Conservation (phyloP, 2,888 invertebrate species). For the Melanostoma mellinum region DNA sequence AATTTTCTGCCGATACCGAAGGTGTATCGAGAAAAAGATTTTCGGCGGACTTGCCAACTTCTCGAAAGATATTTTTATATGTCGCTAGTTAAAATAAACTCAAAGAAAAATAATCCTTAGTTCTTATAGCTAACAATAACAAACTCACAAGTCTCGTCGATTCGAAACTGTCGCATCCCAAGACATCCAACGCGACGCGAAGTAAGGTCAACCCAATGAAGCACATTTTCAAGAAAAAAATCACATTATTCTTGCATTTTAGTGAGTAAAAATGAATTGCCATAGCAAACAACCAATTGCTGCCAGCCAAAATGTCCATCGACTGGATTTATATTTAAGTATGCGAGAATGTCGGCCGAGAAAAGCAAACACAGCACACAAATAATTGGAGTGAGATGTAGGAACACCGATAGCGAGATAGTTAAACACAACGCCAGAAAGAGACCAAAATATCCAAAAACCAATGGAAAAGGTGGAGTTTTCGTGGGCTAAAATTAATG, state of each 20-base stretch:
- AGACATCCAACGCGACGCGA: neutral
- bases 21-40: too few relatives aligned
- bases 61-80: too few relatives aligned
- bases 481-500: neutral
- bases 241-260: slow-evolving; percentile 16
- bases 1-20: too few relatives aligned
- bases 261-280: slow-evolving; percentile 25
- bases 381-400: slow-evolving; percentile 38
- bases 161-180: too few relatives aligned
- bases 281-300: slow-evolving; percentile 40
- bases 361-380: slow-evolving; percentile 55
- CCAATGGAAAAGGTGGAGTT: slow-evolving; percentile 21
- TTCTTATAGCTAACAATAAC: too few relatives aligned
- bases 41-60: too few relatives aligned
- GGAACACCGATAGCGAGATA: slow-evolving; percentile 17
- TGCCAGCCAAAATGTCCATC: slow-evolving; percentile 59
- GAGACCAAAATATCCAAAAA: slow-evolving; percentile 12
- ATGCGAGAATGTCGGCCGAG: slow-evolving; percentile 59
- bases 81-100: too few relatives aligned
- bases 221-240: slow-evolving; percentile 37
- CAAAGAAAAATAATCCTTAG: too few relatives aligned
- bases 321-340: slow-evolving; percentile 39
- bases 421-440: slow-evolving; percentile 13
- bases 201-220: slow-evolving; percentile 4
- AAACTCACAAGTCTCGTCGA: too few relatives aligned